Conservation (phyloP, 2,113 vertebrate genomes). For the Coptodon rendalli region DNA sequence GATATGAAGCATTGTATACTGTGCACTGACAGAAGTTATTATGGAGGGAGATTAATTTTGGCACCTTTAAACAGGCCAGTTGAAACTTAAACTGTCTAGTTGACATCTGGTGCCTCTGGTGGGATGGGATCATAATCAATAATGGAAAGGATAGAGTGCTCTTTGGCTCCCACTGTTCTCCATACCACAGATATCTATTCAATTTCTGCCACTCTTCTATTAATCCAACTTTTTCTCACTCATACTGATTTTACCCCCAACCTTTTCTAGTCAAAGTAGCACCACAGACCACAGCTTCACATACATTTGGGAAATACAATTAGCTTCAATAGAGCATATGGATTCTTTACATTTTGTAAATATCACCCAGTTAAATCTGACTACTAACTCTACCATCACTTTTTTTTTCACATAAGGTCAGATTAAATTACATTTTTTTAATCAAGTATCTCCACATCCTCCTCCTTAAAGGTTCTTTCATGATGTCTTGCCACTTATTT, state of each 20-base stretch:
- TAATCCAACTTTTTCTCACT: background rate
- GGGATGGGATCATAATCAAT: constrained; percentile 71
- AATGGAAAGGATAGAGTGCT: constrained; percentile 59
- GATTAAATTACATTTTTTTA: background rate
- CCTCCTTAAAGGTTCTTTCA: background rate
- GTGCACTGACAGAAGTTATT: background rate
- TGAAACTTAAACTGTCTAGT: constrained; percentile 62
- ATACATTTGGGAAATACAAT: background rate
- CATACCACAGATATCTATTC: background rate
- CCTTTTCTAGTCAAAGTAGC: background rate
- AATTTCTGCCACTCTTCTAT: background rate
- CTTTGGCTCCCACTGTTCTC: constrained; percentile 20
- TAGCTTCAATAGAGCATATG: background rate
- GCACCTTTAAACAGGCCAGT: constrained; percentile 58
- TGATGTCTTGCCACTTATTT: background rate
- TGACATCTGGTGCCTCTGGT: constrained; percentile 58
- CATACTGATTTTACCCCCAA: background rate
- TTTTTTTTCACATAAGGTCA: background rate
- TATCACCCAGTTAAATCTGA: background rate
- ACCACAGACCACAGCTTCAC: background rate
- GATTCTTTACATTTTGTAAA: background rate
- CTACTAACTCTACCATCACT: background rate
- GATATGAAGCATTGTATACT: background rate
- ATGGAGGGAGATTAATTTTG: constrained; percentile 23
- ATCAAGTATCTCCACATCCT: background rate